Evolutionary conservation across 2,113 vertebrate species (phyloP).

Genomic region (Ailurus styani): DNA sequence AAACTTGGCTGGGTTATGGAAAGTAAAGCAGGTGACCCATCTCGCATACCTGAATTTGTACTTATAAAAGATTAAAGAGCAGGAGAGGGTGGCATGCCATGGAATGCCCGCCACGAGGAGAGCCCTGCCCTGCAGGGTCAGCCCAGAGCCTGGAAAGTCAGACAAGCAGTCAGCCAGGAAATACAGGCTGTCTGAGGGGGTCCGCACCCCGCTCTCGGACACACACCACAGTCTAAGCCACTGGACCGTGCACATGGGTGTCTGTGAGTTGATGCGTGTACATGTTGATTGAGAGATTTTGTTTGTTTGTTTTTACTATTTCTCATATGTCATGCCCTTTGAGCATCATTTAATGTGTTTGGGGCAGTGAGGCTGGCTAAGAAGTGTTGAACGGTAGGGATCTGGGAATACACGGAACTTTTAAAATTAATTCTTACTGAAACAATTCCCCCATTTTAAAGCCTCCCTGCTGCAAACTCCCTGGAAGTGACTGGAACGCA

Average conservation of each 20-base stretch:
- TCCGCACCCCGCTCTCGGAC: accelerated
- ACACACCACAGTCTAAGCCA: accelerated
- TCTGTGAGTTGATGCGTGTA: neutral
- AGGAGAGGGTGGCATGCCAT: neutral
- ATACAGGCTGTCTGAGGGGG: accelerated
- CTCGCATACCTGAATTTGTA: neutral
- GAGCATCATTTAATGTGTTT: neutral
- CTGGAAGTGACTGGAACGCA: neutral
- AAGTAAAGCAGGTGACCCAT: neutral
- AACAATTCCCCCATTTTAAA: neutral
- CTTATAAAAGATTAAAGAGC: neutral
- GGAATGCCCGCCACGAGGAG: neutral
- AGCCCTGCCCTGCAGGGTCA: neutral
- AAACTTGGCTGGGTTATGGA: neutral
- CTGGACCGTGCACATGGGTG: accelerated
- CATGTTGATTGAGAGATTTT: neutral
- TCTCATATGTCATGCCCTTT: neutral
- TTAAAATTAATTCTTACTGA: neutral
- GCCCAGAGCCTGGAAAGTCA: neutral
- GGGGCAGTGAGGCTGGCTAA: neutral
- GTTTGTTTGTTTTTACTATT: no score
- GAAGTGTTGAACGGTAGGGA: neutral
- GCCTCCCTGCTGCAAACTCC: neutral
- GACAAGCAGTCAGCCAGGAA: accelerated
- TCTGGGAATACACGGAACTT: neutral